Evolutionary conservation across 2,797 vertebrate genomes (phyloP).

Genomic region (Xyrichtys novacula): DNA sequence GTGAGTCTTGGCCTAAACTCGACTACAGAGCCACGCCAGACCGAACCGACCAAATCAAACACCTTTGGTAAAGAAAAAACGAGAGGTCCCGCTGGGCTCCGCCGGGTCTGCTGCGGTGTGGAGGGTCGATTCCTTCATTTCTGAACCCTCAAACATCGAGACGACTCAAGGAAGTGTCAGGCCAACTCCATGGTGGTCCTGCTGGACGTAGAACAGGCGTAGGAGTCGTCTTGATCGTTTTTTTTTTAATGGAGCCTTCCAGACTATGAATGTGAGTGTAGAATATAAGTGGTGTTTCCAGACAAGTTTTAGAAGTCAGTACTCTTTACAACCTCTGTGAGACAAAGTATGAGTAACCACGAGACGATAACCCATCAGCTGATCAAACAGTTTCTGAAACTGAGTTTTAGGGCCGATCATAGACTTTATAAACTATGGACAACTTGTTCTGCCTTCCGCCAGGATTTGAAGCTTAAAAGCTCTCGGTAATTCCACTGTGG

Average conservation of each 20-base stretch:
- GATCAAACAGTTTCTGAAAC: too few relatives aligned
- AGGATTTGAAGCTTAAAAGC: too few relatives aligned
- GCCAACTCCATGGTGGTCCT: slow-evolving; percentile 69
- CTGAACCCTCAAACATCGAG: slow-evolving; percentile 43
- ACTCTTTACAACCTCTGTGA: too few relatives aligned
- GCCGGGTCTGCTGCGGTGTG: slow-evolving; percentile 50
- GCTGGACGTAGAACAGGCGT: slow-evolving; percentile 29
- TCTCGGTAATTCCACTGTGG: too few relatives aligned
- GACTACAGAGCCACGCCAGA: slow-evolving; percentile 37
- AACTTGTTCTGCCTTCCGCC: too few relatives aligned
- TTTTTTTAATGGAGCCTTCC: background rate
- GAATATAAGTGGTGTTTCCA: too few relatives aligned
- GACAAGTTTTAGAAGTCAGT: too few relatives aligned
- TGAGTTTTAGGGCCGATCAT: too few relatives aligned
- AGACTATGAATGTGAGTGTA: too few relatives aligned
- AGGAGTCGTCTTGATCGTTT: slow-evolving; percentile 24
- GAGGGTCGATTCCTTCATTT: slow-evolving; percentile 32
- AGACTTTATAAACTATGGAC: too few relatives aligned
- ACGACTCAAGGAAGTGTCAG: slow-evolving; percentile 10
- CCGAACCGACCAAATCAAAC: slow-evolving; percentile 68
- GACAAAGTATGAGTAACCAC: too few relatives aligned
- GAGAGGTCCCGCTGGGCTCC: slow-evolving; percentile 50
- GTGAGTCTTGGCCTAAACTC: slow-evolving; percentile 47
- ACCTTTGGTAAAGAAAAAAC: slow-evolving; percentile 39
- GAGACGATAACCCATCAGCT: too few relatives aligned